A percentile compares a stretch with the other conserved stretches of the same genome.
These are phyloP conservation scores for Urocyon cinereoargenteus DNA, from an alignment of 2,797 vertebrate genomes.

Conservation along the genomic window DNA sequence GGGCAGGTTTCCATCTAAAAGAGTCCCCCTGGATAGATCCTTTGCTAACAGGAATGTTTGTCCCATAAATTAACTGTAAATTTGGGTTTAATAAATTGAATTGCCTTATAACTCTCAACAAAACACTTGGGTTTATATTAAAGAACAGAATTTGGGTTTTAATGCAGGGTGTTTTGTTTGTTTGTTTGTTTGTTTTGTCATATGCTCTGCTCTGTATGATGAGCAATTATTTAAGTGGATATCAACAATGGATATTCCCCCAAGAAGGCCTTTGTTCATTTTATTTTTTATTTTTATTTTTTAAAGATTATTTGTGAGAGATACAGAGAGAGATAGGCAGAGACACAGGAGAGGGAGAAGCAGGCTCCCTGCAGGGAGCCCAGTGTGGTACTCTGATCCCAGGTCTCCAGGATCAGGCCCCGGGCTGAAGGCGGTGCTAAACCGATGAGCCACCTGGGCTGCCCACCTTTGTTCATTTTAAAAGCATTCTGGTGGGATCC, in stretches of 20 bases:
- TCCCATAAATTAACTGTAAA: background rate
- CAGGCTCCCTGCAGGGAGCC: no score
- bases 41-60: background rate
- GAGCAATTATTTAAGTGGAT: background rate
- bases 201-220: background rate
- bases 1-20: background rate
- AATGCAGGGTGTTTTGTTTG: background rate
- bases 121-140: background rate
- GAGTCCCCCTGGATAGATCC: background rate
- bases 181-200: background rate
- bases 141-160: background rate
- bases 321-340: no score
- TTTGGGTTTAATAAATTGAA: background rate
- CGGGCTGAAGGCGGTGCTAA: no score
- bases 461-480: background rate
- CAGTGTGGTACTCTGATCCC: no score
- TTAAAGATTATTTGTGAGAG: no score
- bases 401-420: no score
- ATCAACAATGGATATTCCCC: background rate
- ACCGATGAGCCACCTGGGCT: no score
- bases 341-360: no score
- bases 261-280: background rate
- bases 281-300: no score
- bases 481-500: background rate
- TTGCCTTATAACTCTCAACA: background rate